A percentile compares a stretch with the other conserved stretches of the same genome.
phyloP scores from a whole-genome alignment of 2,113 vertebrate genomes.

The Tetrax tetrax region DNA sequence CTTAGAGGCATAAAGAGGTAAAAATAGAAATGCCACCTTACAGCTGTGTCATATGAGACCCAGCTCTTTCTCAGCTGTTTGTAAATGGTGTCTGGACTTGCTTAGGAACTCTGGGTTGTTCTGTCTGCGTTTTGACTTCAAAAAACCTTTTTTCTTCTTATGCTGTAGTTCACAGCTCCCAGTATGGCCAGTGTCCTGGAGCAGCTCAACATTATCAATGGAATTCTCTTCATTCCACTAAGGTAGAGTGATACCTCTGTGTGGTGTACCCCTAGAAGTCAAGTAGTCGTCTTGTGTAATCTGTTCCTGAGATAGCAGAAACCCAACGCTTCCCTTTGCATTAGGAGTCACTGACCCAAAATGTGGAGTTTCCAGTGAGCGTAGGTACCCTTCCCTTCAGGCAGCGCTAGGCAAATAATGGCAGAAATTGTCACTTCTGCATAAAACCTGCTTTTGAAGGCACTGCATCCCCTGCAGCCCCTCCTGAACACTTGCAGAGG shows the following conservation, averaged over 20 bases:
- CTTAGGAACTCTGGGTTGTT: neutral
- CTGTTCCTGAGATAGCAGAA: neutral
- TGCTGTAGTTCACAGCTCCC: slow-evolving; percentile 90
- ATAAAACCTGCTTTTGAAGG: too few species aligned
- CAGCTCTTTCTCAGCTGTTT: neutral
- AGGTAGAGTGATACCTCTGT: slow-evolving; percentile 77
- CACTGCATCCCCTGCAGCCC: neutral
- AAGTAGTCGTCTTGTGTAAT: too few species aligned
- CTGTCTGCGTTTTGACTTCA: neutral
- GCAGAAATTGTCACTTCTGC: neutral
- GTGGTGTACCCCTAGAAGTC: neutral
- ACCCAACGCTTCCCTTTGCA: neutral
- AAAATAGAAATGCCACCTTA: neutral
- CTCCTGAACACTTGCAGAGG: neutral
- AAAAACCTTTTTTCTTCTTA: neutral
- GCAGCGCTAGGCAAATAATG: neutral
- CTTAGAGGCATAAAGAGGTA: neutral
- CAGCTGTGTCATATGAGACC: neutral
- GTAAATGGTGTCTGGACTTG: neutral
- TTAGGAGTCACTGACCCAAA: neutral
- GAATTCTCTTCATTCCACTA: slow-evolving; percentile 99
- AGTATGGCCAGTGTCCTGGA: slow-evolving; percentile 97
- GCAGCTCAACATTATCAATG: slow-evolving; percentile 97
- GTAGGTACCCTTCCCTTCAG: neutral
- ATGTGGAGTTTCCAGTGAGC: neutral